A percentile compares a stretch with the other conserved stretches of the same genome.
phyloP scores from a whole-genome alignment of 2,797 vertebrate genomes.

The Parambassis ranga region DNA sequence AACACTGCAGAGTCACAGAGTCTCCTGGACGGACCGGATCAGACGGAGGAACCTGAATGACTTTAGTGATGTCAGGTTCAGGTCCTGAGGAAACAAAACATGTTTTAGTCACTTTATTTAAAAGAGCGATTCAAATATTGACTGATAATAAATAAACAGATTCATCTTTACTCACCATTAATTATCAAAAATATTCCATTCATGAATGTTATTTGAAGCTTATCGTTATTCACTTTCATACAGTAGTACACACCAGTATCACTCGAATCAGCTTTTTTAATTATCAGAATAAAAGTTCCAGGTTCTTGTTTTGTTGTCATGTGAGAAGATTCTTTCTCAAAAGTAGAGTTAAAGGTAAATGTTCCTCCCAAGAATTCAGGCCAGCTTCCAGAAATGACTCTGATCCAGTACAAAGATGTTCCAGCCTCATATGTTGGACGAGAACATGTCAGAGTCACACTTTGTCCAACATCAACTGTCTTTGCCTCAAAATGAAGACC shows the following conservation, averaged over 20 bases:
- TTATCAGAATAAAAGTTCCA: not conserved
- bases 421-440: rapidly evolving
- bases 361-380: slow-evolving; percentile 27
- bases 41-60: not conserved
- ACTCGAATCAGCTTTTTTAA: not conserved
- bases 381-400: slow-evolving; percentile 21
- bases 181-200: slow-evolving; percentile 16
- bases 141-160: rapidly evolving
- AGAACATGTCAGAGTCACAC: slow-evolving; percentile 11
- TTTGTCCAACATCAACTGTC: slow-evolving; percentile 13
- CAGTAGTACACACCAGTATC: slow-evolving; percentile 39
- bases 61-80: not conserved
- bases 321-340: rapidly evolving
- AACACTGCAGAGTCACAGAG: slow-evolving; percentile 29
- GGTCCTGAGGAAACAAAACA: not conserved
- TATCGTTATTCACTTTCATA: not conserved
- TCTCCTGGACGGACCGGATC: not conserved
- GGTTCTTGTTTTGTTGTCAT: slow-evolving; percentile 1
- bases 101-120: rapidly evolving
- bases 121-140: rapidly evolving
- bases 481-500: not conserved
- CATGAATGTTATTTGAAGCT: not conserved
- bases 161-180: slow-evolving; percentile 17
- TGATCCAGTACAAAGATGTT: slow-evolving; percentile 25
- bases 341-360: not conserved